A percentile compares a stretch with the other conserved stretches of the same genome.
phyloP scores from a whole-genome alignment of 2,797 vertebrate genomes.

The Naso thynnoides region DNA sequence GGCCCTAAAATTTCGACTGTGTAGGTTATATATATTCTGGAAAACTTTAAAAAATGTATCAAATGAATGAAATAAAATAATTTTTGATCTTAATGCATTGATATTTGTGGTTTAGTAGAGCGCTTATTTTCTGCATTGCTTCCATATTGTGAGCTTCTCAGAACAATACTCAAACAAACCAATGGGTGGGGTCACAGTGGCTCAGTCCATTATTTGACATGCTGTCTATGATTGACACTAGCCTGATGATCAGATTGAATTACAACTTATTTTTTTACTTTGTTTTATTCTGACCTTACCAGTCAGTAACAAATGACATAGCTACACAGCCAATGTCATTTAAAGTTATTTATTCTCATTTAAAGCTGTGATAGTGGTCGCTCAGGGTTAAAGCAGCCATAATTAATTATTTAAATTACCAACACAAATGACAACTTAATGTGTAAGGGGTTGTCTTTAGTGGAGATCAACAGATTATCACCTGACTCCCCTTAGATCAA shows the following conservation, averaged over 20 bases:
- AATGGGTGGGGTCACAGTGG: no score
- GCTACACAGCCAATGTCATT: background rate
- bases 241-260: background rate
- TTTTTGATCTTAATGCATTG: background rate
- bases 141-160: no score
- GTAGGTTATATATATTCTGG: background rate
- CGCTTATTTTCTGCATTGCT: no score
- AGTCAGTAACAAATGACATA: background rate
- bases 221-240: background rate
- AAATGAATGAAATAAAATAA: background rate
- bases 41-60: background rate
- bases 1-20: background rate
- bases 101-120: background rate
- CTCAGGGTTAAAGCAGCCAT: background rate
- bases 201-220: no score
- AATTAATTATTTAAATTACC: background rate
- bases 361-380: no score
- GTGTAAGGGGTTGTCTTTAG: background rate
- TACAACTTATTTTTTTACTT: no score
- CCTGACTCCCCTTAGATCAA: background rate
- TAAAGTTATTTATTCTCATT: no score
- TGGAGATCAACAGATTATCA: background rate
- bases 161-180: no score
- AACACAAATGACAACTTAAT: background rate
- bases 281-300: no score